Evolutionary conservation across 2,113 vertebrate species (phyloP), one percentile per base, ranked within the genome.

Genomic region (Pachypanchax playfairii): DNA sequence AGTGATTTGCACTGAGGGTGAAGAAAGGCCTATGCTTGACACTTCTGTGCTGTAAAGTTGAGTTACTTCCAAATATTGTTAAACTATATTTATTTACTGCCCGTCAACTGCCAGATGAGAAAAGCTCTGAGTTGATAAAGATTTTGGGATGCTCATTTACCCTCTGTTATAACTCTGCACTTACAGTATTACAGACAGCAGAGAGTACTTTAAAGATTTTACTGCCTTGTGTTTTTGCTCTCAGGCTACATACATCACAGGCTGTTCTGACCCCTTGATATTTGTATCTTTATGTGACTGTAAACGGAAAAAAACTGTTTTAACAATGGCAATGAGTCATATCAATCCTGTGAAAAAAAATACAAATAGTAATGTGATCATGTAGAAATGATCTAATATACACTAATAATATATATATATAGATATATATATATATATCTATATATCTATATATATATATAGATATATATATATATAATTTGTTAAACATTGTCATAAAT

Each of bases 131-230:
- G 15, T 44, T 67, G 4, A 71, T 59, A 39, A 63, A 76, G 53
- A 54, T 24, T 43, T 24, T 42, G 11, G 17, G 10, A 31, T 43
- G 17, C 25, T 61, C 44, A 56, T 68, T 28, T 50, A 15, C 4
- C 6, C 55, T 15, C 42, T 47, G 25, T 68, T 52, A 62, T 18
- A 22, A 24, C 14, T 5, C 4, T 10, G 4, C 13, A 3, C 29
- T 20, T 13, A 22, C 35, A 53, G 44, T 41, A 22, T 29, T 15
- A 54, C 20, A 43, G 63, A 36, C 35, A 43, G 63, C 61, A 4
- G 28, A 18, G 28, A 63, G 25, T 20, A 9, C 49, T 62, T 79
- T 59, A 39, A 31, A 47, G 55, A 61, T 35, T 66, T 65, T 29
- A 6, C 12, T 26, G 14, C 11, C 54, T 6, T 9, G 17, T 61